phyloP scores from a whole-genome alignment of 2,113 vertebrate genomes.

The Plectropomus leopardus region DNA sequence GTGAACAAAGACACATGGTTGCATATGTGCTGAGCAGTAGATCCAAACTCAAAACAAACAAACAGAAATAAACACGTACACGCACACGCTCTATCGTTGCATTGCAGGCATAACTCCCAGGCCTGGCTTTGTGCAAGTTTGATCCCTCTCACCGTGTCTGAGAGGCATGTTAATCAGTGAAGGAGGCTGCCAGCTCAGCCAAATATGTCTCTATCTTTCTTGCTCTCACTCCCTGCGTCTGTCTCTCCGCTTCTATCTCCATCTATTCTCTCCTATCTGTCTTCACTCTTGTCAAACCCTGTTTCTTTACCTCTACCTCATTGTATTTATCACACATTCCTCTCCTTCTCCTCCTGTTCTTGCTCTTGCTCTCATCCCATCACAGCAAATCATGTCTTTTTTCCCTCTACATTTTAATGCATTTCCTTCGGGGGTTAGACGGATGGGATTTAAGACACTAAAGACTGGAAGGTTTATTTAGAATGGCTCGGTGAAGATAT shows the following conservation, averaged over 20 bases:
- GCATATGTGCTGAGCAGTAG: slow-evolving; percentile 30
- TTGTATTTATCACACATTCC: slow-evolving; percentile 57
- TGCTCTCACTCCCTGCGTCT: slow-evolving; percentile 40
- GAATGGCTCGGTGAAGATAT: slow-evolving; percentile 29
- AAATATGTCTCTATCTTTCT: slow-evolving; percentile 62
- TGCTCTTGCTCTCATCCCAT: slow-evolving; percentile 38
- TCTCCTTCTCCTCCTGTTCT: slow-evolving; percentile 42
- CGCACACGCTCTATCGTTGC: slow-evolving; percentile 28
- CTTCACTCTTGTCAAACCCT: slow-evolving; percentile 47
- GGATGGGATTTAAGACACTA: slow-evolving; percentile 59
- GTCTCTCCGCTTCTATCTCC: slow-evolving; percentile 52
- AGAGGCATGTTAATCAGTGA: slow-evolving; percentile 84
- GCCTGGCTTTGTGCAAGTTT: slow-evolving; percentile 69
- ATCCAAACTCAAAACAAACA: slow-evolving; percentile 55
- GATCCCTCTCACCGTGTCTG: slow-evolving; percentile 77
- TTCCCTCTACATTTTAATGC: slow-evolving; percentile 41
- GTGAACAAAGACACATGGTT: slow-evolving; percentile 60
- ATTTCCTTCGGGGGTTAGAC: slow-evolving; percentile 8
- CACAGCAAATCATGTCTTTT: slow-evolving; percentile 55
- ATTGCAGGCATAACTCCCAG: slow-evolving; percentile 74
- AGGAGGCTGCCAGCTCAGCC: slow-evolving; percentile 72
- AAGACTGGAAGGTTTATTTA: slow-evolving; percentile 64
- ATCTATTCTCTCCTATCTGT: slow-evolving; percentile 53
- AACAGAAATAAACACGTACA: slow-evolving; percentile 8
- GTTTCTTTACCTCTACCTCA: slow-evolving; percentile 25